A percentile compares a stretch with the other conserved stretches of the same genome.
Evolutionary conservation across 2,888 invertebrate species (phyloP).

Genomic region (Nesidiocoris tenuis): DNA sequence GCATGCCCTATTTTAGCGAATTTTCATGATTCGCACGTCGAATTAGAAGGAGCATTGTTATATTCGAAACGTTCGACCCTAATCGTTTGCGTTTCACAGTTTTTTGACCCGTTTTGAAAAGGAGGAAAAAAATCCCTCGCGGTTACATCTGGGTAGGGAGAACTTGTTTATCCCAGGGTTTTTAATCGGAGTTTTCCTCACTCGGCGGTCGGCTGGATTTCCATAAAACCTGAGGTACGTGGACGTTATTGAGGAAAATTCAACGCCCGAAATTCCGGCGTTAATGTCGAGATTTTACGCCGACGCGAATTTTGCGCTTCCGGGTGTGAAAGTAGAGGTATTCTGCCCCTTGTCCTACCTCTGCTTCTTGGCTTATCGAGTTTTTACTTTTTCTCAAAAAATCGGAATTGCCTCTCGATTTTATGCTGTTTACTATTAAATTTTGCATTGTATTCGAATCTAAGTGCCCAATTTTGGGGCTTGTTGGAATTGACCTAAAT

Average conservation of each 20-base stretch:
- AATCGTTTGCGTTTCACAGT: background rate
- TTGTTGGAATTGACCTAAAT: conserved; percentile 33
- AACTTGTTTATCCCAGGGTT: conserved; percentile 1
- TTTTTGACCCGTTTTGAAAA: background rate
- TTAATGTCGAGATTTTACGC: background rate
- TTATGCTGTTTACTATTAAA: too few relatives aligned
- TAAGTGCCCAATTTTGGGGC: too few relatives aligned
- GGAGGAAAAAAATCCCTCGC: background rate
- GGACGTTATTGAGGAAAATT: background rate
- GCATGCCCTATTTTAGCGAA: background rate
- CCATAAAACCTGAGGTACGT: background rate
- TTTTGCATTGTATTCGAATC: too few relatives aligned
- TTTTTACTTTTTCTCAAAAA: too few relatives aligned
- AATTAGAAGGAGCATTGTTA: background rate
- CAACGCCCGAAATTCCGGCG: background rate
- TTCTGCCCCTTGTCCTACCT: background rate
- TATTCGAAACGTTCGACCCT: background rate
- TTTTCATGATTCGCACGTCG: background rate
- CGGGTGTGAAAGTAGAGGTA: background rate
- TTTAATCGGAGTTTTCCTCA: background rate
- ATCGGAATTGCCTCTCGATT: too few relatives aligned
- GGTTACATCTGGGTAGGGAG: background rate
- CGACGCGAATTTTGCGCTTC: background rate
- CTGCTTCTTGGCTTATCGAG: background rate
- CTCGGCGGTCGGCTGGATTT: background rate